Percentiles rank a stretch among this genome's conserved stretches.
Evolutionary conservation across 2,888 invertebrate species (phyloP).

Genomic region (Myathropa florea): DNA sequence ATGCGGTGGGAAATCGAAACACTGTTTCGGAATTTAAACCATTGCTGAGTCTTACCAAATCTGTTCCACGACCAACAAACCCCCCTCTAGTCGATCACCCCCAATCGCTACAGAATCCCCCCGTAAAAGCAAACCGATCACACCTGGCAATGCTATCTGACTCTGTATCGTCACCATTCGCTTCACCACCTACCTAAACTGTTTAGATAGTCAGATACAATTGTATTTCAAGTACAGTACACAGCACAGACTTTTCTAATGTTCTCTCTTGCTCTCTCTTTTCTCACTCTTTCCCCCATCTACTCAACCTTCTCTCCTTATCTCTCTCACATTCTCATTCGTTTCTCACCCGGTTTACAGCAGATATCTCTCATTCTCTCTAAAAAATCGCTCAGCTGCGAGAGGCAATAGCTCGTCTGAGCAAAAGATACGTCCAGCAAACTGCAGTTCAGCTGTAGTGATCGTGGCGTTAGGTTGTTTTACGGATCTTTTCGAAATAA

Average conservation of each 20-base stretch:
- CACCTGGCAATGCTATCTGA: constrained; percentile 30
- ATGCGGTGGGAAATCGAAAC: no score
- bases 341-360: not conserved
- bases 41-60: no score
- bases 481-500: constrained; percentile 26
- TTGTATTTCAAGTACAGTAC: constrained; percentile 37
- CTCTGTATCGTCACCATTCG: constrained; percentile 11
- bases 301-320: constrained; percentile 34
- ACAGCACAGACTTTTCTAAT: not conserved
- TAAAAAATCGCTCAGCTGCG: constrained; percentile 7
- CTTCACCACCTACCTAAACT: constrained; percentile 22
- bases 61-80: no score
- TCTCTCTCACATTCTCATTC: constrained; percentile 6
- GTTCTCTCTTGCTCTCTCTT: not conserved
- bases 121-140: not conserved
- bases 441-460: constrained; percentile 60
- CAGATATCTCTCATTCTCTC: constrained; percentile 12
- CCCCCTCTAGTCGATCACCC: not conserved
- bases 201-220: constrained; percentile 51
- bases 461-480: constrained; percentile 52
- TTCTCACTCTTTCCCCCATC: not conserved
- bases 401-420: constrained; percentile 31
- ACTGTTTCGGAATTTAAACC: no score
- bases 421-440: constrained; percentile 32
- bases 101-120: not conserved